These are phyloP conservation scores for Adineta ricciae DNA, from an alignment of 2,888 invertebrate genomes.

Conservation along the genomic window DNA sequence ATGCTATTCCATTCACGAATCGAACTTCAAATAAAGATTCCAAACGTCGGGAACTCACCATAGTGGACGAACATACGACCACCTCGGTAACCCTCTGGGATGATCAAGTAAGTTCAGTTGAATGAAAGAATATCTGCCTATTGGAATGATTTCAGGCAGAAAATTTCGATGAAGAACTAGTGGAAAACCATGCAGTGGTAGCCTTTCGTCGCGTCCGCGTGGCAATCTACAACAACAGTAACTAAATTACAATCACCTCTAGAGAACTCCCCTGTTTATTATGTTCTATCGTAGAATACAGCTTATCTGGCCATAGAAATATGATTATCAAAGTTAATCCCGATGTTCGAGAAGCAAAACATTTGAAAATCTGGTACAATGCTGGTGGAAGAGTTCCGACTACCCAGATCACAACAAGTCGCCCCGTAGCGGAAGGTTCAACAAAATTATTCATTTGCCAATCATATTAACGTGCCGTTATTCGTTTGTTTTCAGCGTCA, in stretches of 20 bases:
- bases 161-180: slow-evolving; percentile 67
- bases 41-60: slow-evolving; percentile 72
- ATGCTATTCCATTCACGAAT: slow-evolving; percentile 64
- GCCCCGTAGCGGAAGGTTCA: neutral
- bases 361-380: slow-evolving; percentile 80
- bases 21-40: slow-evolving; percentile 69
- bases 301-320: slow-evolving; percentile 40
- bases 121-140: neutral
- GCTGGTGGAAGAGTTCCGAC: slow-evolving; percentile 51
- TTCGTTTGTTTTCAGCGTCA: slow-evolving; percentile 37
- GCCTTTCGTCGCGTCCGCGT: slow-evolving; percentile 73
- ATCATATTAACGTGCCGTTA: too few species aligned
- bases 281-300: slow-evolving; percentile 43
- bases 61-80: slow-evolving; percentile 72
- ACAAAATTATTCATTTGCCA: neutral
- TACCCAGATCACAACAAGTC: neutral
- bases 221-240: slow-evolving; percentile 71
- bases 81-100: slow-evolving; percentile 80
- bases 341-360: slow-evolving; percentile 66
- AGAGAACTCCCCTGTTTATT: too few species aligned
- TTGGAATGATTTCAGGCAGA: slow-evolving; percentile 58
- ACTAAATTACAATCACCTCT: slow-evolving; percentile 52
- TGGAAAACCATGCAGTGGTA: slow-evolving; percentile 64
- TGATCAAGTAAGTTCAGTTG: slow-evolving; percentile 48
- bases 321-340: slow-evolving; percentile 67